A percentile compares a stretch with the other conserved stretches of the same genome.
Evolutionary conservation across 2,113 vertebrate genomes (phyloP).

Genomic region (Phoxinus phoxinus): DNA sequence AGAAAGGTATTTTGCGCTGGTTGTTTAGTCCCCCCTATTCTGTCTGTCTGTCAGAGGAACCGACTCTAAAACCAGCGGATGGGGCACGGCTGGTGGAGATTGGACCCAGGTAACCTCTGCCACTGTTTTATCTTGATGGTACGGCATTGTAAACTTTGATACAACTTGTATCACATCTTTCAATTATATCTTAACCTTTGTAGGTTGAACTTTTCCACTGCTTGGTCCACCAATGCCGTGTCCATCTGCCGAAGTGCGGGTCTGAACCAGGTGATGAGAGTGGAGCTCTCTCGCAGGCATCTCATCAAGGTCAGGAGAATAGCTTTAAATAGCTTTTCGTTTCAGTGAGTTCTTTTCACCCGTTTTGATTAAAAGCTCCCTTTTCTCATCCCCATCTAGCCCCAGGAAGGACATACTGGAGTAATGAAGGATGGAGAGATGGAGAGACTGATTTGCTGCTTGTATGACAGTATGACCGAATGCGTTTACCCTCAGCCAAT

Average conservation of each 20-base stretch:
- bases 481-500: slow-evolving; percentile 81
- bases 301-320: slow-evolving; percentile 78
- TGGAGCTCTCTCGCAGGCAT: slow-evolving; percentile 85
- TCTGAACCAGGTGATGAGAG: slow-evolving; percentile 75
- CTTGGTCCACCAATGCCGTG: slow-evolving; percentile 86
- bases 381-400: slow-evolving; percentile 35
- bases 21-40: slow-evolving; percentile 79
- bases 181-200: background rate
- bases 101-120: slow-evolving; percentile 80
- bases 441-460: slow-evolving; percentile 68
- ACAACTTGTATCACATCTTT: background rate
- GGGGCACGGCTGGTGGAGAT: slow-evolving; percentile 84
- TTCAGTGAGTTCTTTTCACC: background rate
- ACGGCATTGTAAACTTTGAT: background rate
- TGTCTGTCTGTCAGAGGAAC: slow-evolving; percentile 71
- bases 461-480: slow-evolving; percentile 88
- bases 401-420: slow-evolving; percentile 45
- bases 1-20: slow-evolving; percentile 81
- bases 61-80: slow-evolving; percentile 71
- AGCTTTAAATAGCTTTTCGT: background rate
- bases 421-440: slow-evolving; percentile 60
- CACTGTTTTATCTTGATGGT: background rate
- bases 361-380: background rate
- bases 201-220: slow-evolving; percentile 90
- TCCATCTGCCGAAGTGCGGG: slow-evolving; percentile 85